Evolutionary conservation across 2,888 invertebrate genomes (phyloP), one percentile per base, ranked within the genome.

Genomic region (Pseudococcus viburni): DNA sequence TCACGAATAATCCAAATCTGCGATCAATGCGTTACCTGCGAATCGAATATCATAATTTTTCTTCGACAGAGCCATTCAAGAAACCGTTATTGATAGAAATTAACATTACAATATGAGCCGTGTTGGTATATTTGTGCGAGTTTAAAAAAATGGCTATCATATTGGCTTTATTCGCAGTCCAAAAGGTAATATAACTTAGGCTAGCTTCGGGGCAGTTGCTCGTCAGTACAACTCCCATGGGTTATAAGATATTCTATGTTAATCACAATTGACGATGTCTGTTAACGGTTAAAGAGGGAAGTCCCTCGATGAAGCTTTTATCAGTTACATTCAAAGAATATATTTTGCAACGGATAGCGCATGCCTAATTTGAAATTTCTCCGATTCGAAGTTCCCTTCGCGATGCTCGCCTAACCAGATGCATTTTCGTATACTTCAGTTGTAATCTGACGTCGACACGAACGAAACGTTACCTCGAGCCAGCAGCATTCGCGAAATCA

Each of bases 191-290:
- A 88, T 68, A 88, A 88, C 55, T 88, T 88, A 33, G 88, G 88
- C 88, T 88, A 83, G 80, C 88, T 88, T 88, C 80, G 51, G 88
- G 88, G 88, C 88, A 88, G 88, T 83, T 51, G 55, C 88, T 88
- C 88, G 88, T 88, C 80, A 88, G 88, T 80, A 88, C 48, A 83
- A 80, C 80, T 88, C 88, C 88, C 88, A 80, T 51, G 88, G 88
- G 88, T 88, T 80, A 88, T 88, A 88, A 88, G 88, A 88, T 88
- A 88, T 88, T 88, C 88, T 80, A 88, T 88, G 88, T 88, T 88
- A 88, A 88, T 88, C 88, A 88, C 88, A 77, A 88, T 88, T 88
- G 88, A 88, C 88, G 88, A 88, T 80, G 88, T 88, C 88, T 88
- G 88, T 88, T 88, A 88, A 88, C 88, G 88, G 88, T 83, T 83